Percentiles rank a stretch among this genome's conserved stretches.
These are phyloP conservation scores for Austrofundulus limnaeus DNA, from an alignment of 2,113 vertebrate species.

Conservation along the genomic window DNA sequence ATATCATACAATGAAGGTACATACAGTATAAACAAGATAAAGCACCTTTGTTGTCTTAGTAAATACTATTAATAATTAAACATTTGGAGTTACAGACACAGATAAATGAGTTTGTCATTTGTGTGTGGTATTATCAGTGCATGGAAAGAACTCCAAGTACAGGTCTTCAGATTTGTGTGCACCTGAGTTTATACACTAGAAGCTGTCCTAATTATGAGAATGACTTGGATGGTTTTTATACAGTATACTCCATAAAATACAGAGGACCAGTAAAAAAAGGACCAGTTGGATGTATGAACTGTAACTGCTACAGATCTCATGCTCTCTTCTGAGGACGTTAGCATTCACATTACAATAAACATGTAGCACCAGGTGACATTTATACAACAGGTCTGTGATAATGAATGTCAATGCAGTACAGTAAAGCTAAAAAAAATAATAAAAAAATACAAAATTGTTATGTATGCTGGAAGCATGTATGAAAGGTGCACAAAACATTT, in stretches of 20 bases:
- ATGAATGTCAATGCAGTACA: conserved; percentile 83
- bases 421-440: conserved; percentile 69
- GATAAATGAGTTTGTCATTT: conserved; percentile 83
- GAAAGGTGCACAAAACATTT: conserved; percentile 69
- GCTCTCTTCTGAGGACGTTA: conserved; percentile 83
- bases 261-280: conserved; percentile 81
- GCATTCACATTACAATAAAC: conserved; percentile 94
- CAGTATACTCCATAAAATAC: conserved; percentile 72
- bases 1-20: conserved; percentile 91
- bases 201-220: conserved; percentile 67
- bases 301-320: conserved; percentile 77
- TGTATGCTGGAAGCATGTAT: conserved; percentile 65
- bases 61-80: conserved; percentile 82
- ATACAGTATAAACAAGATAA: conserved; percentile 88
- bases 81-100: conserved; percentile 82
- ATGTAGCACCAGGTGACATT: conserved; percentile 93
- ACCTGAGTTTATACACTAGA: conserved; percentile 85
- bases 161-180: conserved; percentile 81
- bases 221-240: conserved; percentile 67
- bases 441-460: conserved; percentile 60
- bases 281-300: conserved; percentile 73
- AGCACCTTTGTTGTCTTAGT: conserved; percentile 83
- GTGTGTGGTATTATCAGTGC: conserved; percentile 89
- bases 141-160: conserved; percentile 83
- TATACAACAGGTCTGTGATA: conserved; percentile 83